Evolutionary conservation across 2,888 invertebrate genomes (phyloP).

Genomic region (Tetragonisca angustula): DNA sequence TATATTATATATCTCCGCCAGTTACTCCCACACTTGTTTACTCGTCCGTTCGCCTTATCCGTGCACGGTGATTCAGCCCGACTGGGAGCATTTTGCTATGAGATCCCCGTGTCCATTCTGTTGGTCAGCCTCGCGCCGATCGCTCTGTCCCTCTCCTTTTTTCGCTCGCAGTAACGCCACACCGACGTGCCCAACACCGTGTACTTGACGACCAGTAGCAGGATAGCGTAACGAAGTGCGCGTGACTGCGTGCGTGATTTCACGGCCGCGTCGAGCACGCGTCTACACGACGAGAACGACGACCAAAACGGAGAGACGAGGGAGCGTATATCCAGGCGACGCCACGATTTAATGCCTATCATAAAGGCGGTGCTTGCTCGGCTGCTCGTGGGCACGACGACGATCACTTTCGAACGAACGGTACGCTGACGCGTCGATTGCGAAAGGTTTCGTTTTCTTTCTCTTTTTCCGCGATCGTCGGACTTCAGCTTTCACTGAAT

Average conservation of each 20-base stretch:
- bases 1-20: conserved; percentile 17
- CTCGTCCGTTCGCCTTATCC: conserved; percentile 26
- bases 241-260: conserved; percentile 67
- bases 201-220: conserved; percentile 77
- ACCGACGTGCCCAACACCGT: conserved; percentile 73
- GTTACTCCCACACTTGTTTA: conserved; percentile 2
- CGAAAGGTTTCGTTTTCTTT: conserved; percentile 5
- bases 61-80: conserved; percentile 11
- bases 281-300: conserved; percentile 20
- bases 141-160: neutral
- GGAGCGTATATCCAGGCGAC: conserved; percentile 47
- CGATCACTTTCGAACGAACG: neutral
- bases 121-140: conserved; percentile 21
- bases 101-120: conserved; percentile 50
- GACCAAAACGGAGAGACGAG: conserved; percentile 5
- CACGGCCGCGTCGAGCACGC: conserved; percentile 11
- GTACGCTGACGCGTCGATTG: neutral
- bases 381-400: neutral
- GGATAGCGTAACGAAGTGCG: conserved; percentile 71
- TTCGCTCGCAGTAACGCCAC: conserved; percentile 66
- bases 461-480: neutral
- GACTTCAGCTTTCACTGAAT: conserved; percentile 41
- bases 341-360: conserved; percentile 49
- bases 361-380: conserved; percentile 15
- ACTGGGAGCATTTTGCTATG: conserved; percentile 50